Evolutionary conservation across 2,113 vertebrate species (phyloP).

Genomic region (Gymnarchus niloticus): DNA sequence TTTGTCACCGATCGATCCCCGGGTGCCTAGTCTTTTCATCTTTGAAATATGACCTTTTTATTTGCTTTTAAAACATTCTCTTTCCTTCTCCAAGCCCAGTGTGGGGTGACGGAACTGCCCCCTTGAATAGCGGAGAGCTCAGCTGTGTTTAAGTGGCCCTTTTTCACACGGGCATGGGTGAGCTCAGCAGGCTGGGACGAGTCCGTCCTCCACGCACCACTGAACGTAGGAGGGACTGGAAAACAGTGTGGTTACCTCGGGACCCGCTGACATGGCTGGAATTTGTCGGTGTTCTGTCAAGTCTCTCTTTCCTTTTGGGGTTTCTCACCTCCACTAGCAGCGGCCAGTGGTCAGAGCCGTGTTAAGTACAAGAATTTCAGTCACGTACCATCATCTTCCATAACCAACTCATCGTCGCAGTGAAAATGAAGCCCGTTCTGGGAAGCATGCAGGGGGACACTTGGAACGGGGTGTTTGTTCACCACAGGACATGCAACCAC

Average conservation of each 20-base stretch:
- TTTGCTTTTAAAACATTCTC: constrained; percentile 4
- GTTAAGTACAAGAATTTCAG: too few relatives aligned
- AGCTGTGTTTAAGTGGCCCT: constrained; percentile 11
- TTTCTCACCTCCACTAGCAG: too few relatives aligned
- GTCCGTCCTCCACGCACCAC: not conserved
- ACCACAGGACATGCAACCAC: not conserved
- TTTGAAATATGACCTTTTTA: not conserved
- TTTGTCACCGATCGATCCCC: not conserved
- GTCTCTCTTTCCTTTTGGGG: not conserved
- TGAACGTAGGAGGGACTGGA: not conserved
- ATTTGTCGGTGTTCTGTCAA: not conserved
- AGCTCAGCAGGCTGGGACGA: not conserved
- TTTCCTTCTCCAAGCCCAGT: not conserved
- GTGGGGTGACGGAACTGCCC: not conserved
- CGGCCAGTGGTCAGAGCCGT: too few relatives aligned
- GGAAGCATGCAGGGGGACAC: not conserved
- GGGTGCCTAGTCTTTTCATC: not conserved
- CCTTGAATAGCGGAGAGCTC: not conserved
- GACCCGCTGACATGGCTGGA: not conserved
- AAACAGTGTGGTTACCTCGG: not conserved
- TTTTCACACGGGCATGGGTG: constrained; percentile 31
- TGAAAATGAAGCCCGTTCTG: too few relatives aligned
- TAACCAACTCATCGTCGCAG: too few relatives aligned
- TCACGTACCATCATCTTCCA: too few relatives aligned
- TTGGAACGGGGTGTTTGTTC: not conserved